Conservation (phyloP, 2,888 invertebrate species). For the Drosophila austrosaltans region DNA sequence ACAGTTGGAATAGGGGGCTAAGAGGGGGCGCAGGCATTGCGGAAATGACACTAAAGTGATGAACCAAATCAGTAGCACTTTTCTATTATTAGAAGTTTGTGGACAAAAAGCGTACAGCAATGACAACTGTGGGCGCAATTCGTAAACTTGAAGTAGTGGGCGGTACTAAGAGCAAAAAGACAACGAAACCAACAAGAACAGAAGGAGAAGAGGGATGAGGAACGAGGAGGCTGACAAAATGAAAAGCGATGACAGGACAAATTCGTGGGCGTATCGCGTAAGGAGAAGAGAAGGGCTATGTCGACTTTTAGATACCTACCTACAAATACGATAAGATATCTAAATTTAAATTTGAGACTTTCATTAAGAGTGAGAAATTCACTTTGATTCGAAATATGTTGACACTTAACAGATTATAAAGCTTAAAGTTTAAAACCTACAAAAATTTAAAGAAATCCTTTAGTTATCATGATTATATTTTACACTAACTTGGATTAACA, state of each 20-base stretch:
- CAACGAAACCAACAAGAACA: background rate
- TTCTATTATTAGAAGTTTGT: conserved; percentile 72
- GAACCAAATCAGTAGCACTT: conserved; percentile 75
- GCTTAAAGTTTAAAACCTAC: too few species aligned
- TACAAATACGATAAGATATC: background rate
- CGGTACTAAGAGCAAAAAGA: background rate
- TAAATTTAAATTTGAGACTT: too few species aligned
- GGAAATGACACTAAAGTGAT: conserved; percentile 67
- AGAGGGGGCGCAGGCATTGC: conserved; percentile 31
- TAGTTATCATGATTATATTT: too few species aligned
- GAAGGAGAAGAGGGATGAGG: background rate
- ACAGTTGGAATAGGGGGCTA: background rate
- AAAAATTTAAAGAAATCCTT: too few species aligned
- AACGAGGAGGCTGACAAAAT: background rate
- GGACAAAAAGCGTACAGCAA: conserved; percentile 33
- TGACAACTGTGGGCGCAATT: background rate
- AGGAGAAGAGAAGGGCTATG: background rate
- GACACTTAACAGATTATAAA: too few species aligned
- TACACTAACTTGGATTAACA: too few species aligned
- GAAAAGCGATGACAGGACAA: conserved; percentile 57
- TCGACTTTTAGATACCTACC: background rate
- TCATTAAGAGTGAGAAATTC: too few species aligned
- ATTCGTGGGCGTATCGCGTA: conserved; percentile 61
- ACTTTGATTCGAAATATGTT: too few species aligned
- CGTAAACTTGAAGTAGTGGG: background rate